These are phyloP conservation scores for Zoroaster sp. DNA, from an alignment of 53 echinoderm and acorn worm species.

Conservation along the genomic window DNA sequence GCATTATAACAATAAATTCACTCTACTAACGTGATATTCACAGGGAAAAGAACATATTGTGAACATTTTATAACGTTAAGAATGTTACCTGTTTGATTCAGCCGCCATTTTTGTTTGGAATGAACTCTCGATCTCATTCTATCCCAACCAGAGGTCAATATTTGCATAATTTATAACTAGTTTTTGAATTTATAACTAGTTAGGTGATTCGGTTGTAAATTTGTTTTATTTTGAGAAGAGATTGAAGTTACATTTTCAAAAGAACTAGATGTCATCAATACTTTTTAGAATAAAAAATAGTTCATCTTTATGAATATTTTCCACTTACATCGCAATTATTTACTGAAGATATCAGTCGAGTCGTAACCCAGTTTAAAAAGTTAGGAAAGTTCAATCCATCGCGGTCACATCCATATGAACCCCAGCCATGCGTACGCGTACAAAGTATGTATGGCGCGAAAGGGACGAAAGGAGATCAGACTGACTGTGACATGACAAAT, in stretches of 20 bases:
- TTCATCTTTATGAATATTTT: not conserved
- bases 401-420: not conserved
- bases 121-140: not conserved
- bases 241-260: not conserved
- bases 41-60: not conserved
- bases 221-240: not conserved
- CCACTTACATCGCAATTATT: not conserved
- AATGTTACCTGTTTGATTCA: constrained; percentile 55
- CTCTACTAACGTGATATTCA: not conserved
- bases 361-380: not conserved
- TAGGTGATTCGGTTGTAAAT: not conserved
- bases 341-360: not conserved
- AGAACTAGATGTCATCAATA: not conserved
- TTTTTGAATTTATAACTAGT: constrained; percentile 32
- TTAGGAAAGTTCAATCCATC: not conserved
- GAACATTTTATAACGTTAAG: not conserved
- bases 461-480: too few species aligned
- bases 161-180: constrained; percentile 38
- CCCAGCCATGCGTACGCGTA: not conserved
- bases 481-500: not conserved
- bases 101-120: constrained; percentile 69
- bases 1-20: not conserved
- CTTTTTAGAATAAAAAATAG: not conserved
- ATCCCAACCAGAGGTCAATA: constrained; percentile 17
- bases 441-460: constrained; percentile 23